Evolutionary conservation across 2,113 vertebrate genomes (phyloP).

Genomic region (human): GRCh38 chr18:60143001-60143500

Average conservation of each 20-base stretch:
- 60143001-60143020: background rate
- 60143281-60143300: background rate
- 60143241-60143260: background rate
- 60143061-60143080: conserved; percentile 39
- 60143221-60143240: conserved; percentile 20
- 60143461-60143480: background rate
- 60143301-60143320: background rate
- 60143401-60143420: background rate
- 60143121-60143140: background rate
- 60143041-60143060: background rate
- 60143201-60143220: background rate
- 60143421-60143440: background rate
- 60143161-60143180: background rate
- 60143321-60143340: background rate
- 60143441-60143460: background rate
- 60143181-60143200: background rate
- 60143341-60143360: background rate
- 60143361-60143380: background rate
- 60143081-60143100: conserved; percentile 30
- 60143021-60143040: background rate
- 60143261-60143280: background rate
- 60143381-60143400: background rate
- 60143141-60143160: background rate
- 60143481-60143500: background rate
- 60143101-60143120: background rate